Percentiles rank a stretch among this genome's conserved stretches.
These are phyloP conservation scores for Muscicapa striata DNA, from an alignment of 2,797 vertebrate species.

Conservation along the genomic window DNA sequence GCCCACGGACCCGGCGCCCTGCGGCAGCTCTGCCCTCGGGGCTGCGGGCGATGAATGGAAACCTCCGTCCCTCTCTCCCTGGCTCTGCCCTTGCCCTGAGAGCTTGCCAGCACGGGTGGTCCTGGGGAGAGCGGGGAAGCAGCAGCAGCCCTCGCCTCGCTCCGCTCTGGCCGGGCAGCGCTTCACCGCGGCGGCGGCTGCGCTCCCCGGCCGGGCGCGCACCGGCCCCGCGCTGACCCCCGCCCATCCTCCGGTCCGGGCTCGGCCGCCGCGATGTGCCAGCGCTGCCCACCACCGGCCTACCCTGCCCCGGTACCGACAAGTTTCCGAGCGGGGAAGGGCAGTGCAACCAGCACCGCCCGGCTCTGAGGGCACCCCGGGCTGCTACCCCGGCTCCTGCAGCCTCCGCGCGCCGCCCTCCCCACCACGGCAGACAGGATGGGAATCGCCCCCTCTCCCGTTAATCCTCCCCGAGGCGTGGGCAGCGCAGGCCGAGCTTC, in stretches of 20 bases:
- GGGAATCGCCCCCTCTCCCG: not conserved
- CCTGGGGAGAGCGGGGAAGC: not conserved
- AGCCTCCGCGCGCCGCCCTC: not conserved
- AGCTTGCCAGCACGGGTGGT: rapidly evolving
- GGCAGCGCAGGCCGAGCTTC: not conserved
- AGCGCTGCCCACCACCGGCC: not conserved
- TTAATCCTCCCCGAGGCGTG: not conserved
- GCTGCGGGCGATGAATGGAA: not conserved
- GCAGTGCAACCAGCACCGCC: not conserved
- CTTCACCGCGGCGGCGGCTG: not conserved
- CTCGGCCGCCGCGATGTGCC: not conserved
- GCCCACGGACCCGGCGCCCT: too few species aligned
- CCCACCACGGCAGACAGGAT: rapidly evolving
- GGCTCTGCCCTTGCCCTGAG: not conserved
- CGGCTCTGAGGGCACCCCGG: not conserved
- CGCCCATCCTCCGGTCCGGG: not conserved
- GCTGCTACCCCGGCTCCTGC: not conserved
- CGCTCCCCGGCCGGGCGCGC: not conserved
- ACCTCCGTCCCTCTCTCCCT: rapidly evolving
- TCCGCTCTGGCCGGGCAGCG: too few species aligned
- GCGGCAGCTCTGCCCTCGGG: not conserved
- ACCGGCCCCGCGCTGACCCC: not conserved
- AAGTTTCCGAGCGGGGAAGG: not conserved
- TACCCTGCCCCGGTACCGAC: not conserved
- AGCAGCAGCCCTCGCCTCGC: not conserved